A percentile compares a stretch with the other conserved stretches of the same genome.
These are phyloP conservation scores for Zaprionus bogoriensis DNA, from an alignment of 2,888 invertebrate genomes.

Conservation along the genomic window DNA sequence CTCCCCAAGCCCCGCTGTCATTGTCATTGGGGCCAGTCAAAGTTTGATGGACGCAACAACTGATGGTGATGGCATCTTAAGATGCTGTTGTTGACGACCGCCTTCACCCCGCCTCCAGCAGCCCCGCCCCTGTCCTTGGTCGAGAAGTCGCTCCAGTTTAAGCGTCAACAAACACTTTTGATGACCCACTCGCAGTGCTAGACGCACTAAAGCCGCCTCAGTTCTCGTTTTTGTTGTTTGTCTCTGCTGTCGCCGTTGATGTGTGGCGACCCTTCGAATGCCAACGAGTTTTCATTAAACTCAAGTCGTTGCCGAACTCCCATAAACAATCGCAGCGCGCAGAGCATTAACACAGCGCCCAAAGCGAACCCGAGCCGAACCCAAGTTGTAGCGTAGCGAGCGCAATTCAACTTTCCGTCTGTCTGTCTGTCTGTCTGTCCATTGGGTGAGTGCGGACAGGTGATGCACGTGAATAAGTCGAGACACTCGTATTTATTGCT, in stretches of 20 bases:
- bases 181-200: constrained; percentile 20
- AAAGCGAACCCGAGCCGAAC: constrained; percentile 3
- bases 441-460: not conserved
- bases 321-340: constrained; percentile 70
- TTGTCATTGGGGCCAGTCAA: constrained; percentile 59
- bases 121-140: constrained; percentile 16
- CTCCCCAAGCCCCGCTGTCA: not conserved
- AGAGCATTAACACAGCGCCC: constrained; percentile 31
- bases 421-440: too few species aligned
- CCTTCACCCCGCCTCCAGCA: not conserved
- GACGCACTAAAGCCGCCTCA: constrained; percentile 33
- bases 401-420: not conserved
- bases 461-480: too few species aligned
- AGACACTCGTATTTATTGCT: too few species aligned
- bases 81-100: constrained; percentile 39
- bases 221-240: constrained; percentile 1
- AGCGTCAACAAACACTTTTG: constrained; percentile 63
- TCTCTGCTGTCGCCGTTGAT: constrained; percentile 23
- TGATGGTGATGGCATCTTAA: constrained; percentile 39
- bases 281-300: constrained; percentile 70
- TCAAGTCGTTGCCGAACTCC: constrained; percentile 69
- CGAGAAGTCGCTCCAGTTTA: constrained; percentile 69
- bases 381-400: constrained; percentile 3
- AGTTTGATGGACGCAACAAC: constrained; percentile 64
- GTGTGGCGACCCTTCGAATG: constrained; percentile 56